Base-by-base conservation (phyloP, 2,113 vertebrate species). In the Lophochroa leadbeateri region DNA sequence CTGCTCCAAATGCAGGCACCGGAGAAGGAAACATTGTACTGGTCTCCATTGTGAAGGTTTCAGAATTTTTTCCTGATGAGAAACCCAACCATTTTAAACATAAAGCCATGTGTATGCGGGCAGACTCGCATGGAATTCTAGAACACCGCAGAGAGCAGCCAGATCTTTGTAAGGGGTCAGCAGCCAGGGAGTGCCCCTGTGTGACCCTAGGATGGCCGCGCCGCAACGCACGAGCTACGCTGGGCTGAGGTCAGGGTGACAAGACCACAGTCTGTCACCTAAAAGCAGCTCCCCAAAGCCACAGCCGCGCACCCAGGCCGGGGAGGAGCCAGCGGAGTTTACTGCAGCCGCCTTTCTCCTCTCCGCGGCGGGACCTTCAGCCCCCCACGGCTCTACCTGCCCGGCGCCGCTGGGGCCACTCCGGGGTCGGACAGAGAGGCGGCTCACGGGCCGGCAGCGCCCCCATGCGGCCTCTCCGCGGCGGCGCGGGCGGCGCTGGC, bases 1-100 rank as follows among this genome's bases (percentile, higher is more conserved):
- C 9, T 29, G 9, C 13, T 86, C 28, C 43, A 44, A 19, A 27
- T 0, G 0, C 16, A 33, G 37, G 10, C 41, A n/a, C 0, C 2
- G 0, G 33, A 5, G 13, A 58, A 3, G 6, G 28, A 81, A 65
- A 24, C n/a, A 20, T 5, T 11, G 50, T 41, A n/a, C 44, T 21
- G 76, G 49, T 28, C 37, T 74, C 64, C 84, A 55, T 24, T 29
- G 19, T 2, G 11, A 20, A 58, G 2, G 15, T 29, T 82, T 87
- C 35, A 39, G 49, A 57, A 55, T 20, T 77, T 60, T 27, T 58
- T 88, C n/a, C 70, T n/a, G 24, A 75, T 37, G 6, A 5, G 49
- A 27, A 8, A 1, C 4, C 28, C 12, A 17, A 37, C 2, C 3
- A 31, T 20, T 80, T 87, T 63, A 74, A 78, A 37, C 28, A 52